Evolutionary conservation across 2,797 vertebrate species (phyloP), one percentile per base, ranked within the genome.

Genomic region (Champsocephalus esox): DNA sequence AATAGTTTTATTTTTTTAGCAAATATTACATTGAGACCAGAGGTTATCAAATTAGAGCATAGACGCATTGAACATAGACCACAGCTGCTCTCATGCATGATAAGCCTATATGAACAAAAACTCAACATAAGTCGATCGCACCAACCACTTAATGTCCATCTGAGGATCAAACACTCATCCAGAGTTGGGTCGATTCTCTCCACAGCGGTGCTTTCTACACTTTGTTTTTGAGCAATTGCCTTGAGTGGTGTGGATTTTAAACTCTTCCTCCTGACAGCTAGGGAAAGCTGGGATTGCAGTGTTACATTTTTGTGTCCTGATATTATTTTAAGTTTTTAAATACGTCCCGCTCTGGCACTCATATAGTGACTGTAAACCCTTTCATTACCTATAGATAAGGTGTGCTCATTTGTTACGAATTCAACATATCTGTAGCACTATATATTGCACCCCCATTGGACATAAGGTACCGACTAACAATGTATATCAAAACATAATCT

Each of bases 321-420:
- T 87, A 82, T 86, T 72, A 83, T 79, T 86, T 93, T 87, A 88
- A 91, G 87, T 93, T 87, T 84, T 83, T 83, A 72, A 87, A 81
- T 28, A 77, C 70, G 64, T 81, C 77, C 61, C 59, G 41, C 70
- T 79, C 70, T 62, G 75, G 69, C 66, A 48, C 73, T 72, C 63
- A 28, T 77, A 55, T 77, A 55, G 81, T 85, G 75, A 70, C 83
- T 75, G 70, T 78, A 75, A 70, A 78, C 54, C 70, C 52, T 85
- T 75, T 82, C 73, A 65, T 85, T 73, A 62, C 59, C 78, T 65
- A 79, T 73, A 79, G 63, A 70, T 67, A 46, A 71, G 24, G 46
- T 70, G 72, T 84, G 78, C 80, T 77, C 71, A 61, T 90, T 79
- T 80, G 59, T 80, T 75, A 66, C 58, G 34, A 82, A 49, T 44